A percentile compares a stretch with the other conserved stretches of the same genome.
Evolutionary conservation across 2,113 vertebrate genomes (phyloP).

Genomic region (Nothocercus julius): DNA sequence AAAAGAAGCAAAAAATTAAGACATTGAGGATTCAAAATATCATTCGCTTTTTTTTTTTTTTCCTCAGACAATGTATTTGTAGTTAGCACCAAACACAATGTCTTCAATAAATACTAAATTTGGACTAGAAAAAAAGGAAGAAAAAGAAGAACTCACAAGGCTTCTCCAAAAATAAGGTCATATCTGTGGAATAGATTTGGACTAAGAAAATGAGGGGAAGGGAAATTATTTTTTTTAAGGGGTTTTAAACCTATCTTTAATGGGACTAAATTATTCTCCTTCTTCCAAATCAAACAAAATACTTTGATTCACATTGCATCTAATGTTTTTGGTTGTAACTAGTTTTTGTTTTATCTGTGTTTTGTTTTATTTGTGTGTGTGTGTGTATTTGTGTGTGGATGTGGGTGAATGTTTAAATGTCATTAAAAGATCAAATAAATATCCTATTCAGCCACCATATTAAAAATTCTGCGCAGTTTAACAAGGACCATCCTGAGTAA

Average conservation of each 20-base stretch:
- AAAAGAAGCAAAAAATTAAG: not conserved
- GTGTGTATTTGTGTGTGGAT: fast-evolving
- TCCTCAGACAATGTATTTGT: not conserved
- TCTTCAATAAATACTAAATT: not conserved
- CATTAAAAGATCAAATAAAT: not conserved
- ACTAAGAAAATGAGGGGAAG: not conserved
- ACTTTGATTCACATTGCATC: not conserved
- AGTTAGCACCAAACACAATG: not conserved
- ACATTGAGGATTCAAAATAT: not conserved
- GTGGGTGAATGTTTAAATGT: not conserved
- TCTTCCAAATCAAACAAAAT: not conserved
- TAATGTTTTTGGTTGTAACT: not conserved
- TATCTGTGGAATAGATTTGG: not conserved
- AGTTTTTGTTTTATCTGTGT: not conserved
- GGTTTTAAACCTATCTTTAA: not conserved
- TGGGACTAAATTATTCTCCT: not conserved
- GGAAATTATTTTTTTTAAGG: not conserved
- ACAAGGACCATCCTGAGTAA: not conserved
- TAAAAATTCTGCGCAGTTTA: not conserved
- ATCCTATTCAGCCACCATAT: not conserved
- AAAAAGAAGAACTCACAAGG: not conserved
- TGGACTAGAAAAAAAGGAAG: not conserved
- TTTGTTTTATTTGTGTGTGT: not conserved
- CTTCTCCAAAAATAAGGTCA: not conserved
- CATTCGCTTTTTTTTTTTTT: not conserved